These are phyloP conservation scores for Lagenorhynchus albirostris DNA, from an alignment of 2,113 vertebrate genomes.

Conservation along the genomic window DNA sequence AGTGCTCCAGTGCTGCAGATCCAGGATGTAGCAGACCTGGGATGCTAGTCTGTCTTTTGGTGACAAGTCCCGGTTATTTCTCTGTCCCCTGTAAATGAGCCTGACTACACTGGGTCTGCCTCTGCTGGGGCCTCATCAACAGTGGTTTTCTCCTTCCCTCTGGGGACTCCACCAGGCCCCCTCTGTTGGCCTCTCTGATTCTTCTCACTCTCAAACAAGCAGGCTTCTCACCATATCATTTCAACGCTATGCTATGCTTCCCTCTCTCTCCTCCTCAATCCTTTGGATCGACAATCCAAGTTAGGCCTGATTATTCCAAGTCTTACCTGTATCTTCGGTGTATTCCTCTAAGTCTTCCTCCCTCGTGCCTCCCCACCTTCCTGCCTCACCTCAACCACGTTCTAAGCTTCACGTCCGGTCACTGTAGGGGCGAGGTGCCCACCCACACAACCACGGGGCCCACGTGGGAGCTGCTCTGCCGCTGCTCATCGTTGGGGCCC, in stretches of 20 bases:
- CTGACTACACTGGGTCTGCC: neutral
- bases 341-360: neutral
- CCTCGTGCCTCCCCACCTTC: neutral
- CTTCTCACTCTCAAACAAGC: neutral
- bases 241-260: neutral
- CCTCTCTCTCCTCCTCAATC: neutral
- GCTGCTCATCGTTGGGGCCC: neutral
- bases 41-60: neutral
- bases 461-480: neutral
- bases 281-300: neutral
- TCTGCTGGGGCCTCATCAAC: neutral
- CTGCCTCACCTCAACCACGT: neutral
- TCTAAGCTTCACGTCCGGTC: neutral
- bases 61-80: neutral
- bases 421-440: neutral
- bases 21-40: no score
- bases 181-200: neutral
- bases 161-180: neutral
- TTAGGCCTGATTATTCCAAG: neutral
- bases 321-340: neutral
- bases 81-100: neutral
- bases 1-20: neutral
- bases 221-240: no score
- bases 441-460: neutral
- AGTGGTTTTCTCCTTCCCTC: neutral